Conservation (phyloP, 2,888 invertebrate genomes). For the Nephrotoma flavescens region DNA sequence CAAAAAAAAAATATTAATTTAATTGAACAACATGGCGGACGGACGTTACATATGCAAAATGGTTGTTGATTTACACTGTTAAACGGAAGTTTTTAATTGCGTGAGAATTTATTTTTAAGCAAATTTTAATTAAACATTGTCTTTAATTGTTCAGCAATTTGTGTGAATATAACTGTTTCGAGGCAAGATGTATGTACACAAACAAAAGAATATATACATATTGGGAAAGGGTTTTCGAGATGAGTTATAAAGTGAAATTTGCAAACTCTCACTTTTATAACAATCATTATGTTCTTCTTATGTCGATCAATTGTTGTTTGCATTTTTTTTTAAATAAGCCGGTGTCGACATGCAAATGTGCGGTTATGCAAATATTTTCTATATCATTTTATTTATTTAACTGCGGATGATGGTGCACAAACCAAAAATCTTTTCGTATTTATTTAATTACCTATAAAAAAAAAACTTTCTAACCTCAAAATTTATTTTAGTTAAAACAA, state of each 20-base stretch:
- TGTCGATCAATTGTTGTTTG: not conserved
- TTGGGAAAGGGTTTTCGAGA: not conserved
- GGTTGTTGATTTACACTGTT: not conserved
- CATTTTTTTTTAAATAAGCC: not conserved
- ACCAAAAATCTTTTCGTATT: too few relatives aligned
- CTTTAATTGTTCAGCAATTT: not conserved
- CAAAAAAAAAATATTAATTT: not conserved
- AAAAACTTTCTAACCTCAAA: too few relatives aligned
- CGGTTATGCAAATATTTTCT: not conserved
- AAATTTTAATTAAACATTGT: not conserved
- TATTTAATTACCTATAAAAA: too few relatives aligned
- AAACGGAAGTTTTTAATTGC: not conserved
- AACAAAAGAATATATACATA: not conserved
- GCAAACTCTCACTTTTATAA: not conserved
- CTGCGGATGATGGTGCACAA: too few relatives aligned
- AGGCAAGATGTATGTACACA: not conserved
- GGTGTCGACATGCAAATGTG: not conserved
- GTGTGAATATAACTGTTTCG: not conserved
- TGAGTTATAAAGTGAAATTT: not conserved
- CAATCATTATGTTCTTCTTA: not conserved
- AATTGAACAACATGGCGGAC: not conserved
- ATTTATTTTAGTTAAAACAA: too few relatives aligned
- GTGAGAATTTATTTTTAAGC: not conserved
- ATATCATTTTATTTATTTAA: not conserved
- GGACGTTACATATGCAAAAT: not conserved